These are phyloP conservation scores for Pectinophora gossypiella DNA, from an alignment of 1,140 invertebrate species.

Conservation along the genomic window DNA sequence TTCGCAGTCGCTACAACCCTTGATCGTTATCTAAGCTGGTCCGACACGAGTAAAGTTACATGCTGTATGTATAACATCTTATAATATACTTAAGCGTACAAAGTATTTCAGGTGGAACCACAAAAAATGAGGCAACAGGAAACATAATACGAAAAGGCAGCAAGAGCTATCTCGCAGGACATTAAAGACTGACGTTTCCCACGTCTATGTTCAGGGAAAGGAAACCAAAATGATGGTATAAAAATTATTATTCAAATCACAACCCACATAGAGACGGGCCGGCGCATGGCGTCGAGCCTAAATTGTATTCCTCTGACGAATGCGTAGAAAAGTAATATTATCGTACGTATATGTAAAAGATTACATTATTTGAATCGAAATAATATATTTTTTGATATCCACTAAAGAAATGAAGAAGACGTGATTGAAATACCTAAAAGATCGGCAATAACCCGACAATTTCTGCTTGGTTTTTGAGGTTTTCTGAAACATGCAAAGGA, in stretches of 20 bases:
- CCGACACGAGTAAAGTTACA: conserved; percentile 4
- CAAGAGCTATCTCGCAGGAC: conserved; percentile 38
- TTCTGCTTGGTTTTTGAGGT: too few species aligned
- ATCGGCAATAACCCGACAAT: too few species aligned
- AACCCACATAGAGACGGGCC: conserved; percentile 37
- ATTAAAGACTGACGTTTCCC: conserved; percentile 64
- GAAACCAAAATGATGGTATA: conserved; percentile 63
- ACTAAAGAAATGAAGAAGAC: background rate
- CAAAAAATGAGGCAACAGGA: background rate
- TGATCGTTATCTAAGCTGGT: background rate
- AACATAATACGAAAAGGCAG: background rate
- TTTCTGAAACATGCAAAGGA: too few species aligned
- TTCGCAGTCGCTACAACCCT: conserved; percentile 2
- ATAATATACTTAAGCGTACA: background rate
- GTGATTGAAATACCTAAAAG: conserved; percentile 21
- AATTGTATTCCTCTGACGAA: conserved; percentile 57
- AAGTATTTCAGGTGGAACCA: background rate
- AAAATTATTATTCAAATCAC: conserved; percentile 74
- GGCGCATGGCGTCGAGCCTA: conserved; percentile 55
- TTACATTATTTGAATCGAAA: conserved; percentile 31
- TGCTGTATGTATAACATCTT: background rate
- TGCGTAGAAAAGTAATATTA: conserved; percentile 40
- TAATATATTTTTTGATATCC: background rate
- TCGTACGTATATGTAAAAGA: conserved; percentile 26
- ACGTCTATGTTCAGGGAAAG: conserved; percentile 56